Base-by-base conservation (phyloP, 35 echinoderm and acorn worm species). In the Anneissia japonica region DNA sequence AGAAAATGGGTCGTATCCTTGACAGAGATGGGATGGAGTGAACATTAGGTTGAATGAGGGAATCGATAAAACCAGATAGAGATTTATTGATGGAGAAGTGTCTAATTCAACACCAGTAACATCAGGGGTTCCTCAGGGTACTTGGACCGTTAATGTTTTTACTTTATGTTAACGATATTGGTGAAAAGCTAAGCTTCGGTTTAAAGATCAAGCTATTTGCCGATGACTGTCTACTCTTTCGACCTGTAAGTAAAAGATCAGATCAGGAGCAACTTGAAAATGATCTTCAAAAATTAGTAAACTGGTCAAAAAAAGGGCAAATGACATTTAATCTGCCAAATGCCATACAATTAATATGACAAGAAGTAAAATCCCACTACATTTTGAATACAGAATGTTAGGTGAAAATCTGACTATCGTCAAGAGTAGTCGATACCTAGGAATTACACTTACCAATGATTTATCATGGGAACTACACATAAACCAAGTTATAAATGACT, bases 41-140 rank as follows among this genome's bases (percentile, higher is more conserved):
- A n/a, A n/a, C n/a, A n/a, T n/a, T n/a, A n/a, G n/a, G n/a, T n/a
- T n/a, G n/a, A n/a, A n/a, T n/a, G n/a, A n/a, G n/a, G n/a, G n/a
- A n/a, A n/a, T n/a, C n/a, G n/a, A n/a, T n/a, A n/a, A n/a, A n/a
- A n/a, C n/a, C n/a, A n/a, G n/a, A n/a, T n/a, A n/a, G n/a, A n/a
- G n/a, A n/a, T n/a, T n/a, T n/a, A n/a, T 88, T 31, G 79, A 45
- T 34, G 77, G 87, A n/a, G 87, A 81, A 21, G 34, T 37, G 5
- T 88, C 87, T 17, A 35, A 34, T 11, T 30, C 34, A 39, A 33
- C 79, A 56, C 32, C 9, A 43, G 79, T 88, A n/a, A 64, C 29
- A 37, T 88, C 86, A 36, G 79, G 79, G 12, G 77, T 88, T 77
- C 87, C 87, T 37, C 6, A 88, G 36, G 87, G 77, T 82, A n/a